phyloP scores from a whole-genome alignment of 2,797 vertebrate genomes.

The Podarcis lilfordi region DNA sequence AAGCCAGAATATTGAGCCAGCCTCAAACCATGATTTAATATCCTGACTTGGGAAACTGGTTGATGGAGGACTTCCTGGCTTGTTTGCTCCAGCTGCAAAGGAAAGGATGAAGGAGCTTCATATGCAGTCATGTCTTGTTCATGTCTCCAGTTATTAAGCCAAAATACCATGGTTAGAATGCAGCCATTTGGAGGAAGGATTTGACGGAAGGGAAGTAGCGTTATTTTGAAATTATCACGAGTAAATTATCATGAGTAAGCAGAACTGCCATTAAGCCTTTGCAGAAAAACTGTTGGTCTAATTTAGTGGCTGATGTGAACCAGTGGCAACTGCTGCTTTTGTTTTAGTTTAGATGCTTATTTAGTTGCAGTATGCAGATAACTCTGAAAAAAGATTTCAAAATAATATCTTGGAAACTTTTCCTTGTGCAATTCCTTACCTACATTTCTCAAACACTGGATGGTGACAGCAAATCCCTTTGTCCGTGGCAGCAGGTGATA shows the following conservation, averaged over 20 bases:
- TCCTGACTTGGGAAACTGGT: not conserved
- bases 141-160: not conserved
- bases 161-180: not conserved
- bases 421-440: slow-evolving; percentile 82
- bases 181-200: not conserved
- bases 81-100: not conserved
- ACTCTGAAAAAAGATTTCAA: slow-evolving; percentile 12
- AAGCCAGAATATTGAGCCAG: not conserved
- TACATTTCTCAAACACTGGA: slow-evolving; percentile 91
- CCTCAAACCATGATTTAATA: not conserved
- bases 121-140: not conserved
- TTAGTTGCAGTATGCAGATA: not conserved
- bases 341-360: not conserved
- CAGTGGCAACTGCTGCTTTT: not conserved
- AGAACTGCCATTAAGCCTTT: not conserved
- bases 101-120: not conserved
- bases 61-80: not conserved
- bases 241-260: not conserved
- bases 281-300: not conserved
- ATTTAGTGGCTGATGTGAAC: not conserved
- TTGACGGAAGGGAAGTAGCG: too few species aligned
- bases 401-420: slow-evolving; percentile 28
- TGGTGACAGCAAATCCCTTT: slow-evolving; percentile 93
- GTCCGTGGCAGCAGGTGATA: slow-evolving; percentile 95
- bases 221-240: not conserved